Evolutionary conservation across 2,888 invertebrate genomes (phyloP).

Genomic region (Thereva nobilitata): DNA sequence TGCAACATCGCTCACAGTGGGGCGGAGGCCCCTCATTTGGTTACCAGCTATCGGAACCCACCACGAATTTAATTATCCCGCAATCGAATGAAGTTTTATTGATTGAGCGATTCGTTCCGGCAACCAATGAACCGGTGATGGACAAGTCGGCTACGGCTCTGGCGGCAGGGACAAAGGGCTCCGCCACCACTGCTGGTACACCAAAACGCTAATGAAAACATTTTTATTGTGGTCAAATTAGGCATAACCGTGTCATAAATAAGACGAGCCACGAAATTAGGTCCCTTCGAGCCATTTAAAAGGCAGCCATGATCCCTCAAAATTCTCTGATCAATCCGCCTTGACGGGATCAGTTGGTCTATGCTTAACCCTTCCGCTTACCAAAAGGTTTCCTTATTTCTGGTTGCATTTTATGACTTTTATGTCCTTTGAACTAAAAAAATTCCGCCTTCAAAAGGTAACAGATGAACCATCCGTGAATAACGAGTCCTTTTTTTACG

Average conservation of each 20-base stretch:
- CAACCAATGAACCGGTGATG: slow-evolving; percentile 29
- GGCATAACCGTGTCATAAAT: slow-evolving; percentile 38
- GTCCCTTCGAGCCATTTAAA: slow-evolving; percentile 1
- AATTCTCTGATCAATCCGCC: neutral
- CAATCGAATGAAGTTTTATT: slow-evolving; percentile 32
- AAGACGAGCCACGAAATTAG: slow-evolving; percentile 19
- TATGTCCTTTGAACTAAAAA: slow-evolving; percentile 1
- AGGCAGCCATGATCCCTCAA: neutral
- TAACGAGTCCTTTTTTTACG: too few relatives aligned
- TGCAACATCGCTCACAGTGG: neutral
- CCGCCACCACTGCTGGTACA: slow-evolving; percentile 17
- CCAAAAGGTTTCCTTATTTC: slow-evolving; percentile 15
- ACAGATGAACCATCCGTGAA: slow-evolving; percentile 5
- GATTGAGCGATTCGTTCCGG: slow-evolving; percentile 34
- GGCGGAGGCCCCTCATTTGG: slow-evolving; percentile 16
- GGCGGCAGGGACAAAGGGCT: slow-evolving; percentile 17
- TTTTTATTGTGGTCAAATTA: slow-evolving; percentile 39
- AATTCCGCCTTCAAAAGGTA: neutral
- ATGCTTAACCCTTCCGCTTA: slow-evolving; percentile 26
- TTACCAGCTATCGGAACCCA: slow-evolving; percentile 19
- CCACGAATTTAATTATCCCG: slow-evolving; percentile 30
- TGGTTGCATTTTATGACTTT: slow-evolving; percentile 20
- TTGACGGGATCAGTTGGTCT: slow-evolving; percentile 1
- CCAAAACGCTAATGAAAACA: slow-evolving; percentile 36
- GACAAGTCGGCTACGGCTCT: slow-evolving; percentile 18